Evolutionary conservation across 1,140 invertebrate genomes (phyloP).

Genomic region (Stegodyphus dumicola): DNA sequence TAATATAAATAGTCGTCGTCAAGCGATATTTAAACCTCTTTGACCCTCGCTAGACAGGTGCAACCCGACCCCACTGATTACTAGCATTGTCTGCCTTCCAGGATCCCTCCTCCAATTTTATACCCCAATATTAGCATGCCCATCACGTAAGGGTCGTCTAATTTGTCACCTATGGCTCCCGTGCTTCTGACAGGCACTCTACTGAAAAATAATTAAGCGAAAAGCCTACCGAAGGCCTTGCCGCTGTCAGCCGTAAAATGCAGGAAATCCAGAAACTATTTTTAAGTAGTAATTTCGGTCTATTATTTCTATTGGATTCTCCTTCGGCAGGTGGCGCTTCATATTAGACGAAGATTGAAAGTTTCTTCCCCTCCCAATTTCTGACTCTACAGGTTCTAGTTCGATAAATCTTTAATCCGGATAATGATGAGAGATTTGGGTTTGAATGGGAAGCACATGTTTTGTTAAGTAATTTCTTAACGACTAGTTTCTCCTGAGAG

Average conservation of each 20-base stretch:
- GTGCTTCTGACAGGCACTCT: slow-evolving; percentile 11
- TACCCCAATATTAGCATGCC: not conserved
- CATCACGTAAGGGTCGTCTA: slow-evolving; percentile 30
- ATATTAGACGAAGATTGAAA: not conserved
- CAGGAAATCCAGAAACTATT: not conserved
- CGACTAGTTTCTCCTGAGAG: too few relatives aligned
- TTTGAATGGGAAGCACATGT: not conserved
- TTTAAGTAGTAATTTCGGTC: not conserved
- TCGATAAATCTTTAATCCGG: not conserved
- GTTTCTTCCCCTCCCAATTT: not conserved
- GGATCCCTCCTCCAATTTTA: not conserved
- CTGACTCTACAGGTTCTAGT: not conserved
- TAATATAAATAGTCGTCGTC: slow-evolving; percentile 16
- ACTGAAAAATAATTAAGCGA: slow-evolving; percentile 23
- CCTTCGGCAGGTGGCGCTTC: not conserved
- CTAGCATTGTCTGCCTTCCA: not conserved
- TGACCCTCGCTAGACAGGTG: slow-evolving; percentile 33
- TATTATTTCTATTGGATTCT: not conserved
- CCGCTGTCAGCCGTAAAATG: not conserved
- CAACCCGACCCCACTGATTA: slow-evolving; percentile 37
- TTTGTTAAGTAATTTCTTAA: too few relatives aligned
- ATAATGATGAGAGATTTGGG: not conserved
- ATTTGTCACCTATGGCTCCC: slow-evolving; percentile 49
- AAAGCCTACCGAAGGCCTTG: not conserved
- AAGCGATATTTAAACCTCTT: slow-evolving; percentile 27